Evolutionary conservation across 2,888 invertebrate genomes (phyloP).

Genomic region (Amphipyra berbera): DNA sequence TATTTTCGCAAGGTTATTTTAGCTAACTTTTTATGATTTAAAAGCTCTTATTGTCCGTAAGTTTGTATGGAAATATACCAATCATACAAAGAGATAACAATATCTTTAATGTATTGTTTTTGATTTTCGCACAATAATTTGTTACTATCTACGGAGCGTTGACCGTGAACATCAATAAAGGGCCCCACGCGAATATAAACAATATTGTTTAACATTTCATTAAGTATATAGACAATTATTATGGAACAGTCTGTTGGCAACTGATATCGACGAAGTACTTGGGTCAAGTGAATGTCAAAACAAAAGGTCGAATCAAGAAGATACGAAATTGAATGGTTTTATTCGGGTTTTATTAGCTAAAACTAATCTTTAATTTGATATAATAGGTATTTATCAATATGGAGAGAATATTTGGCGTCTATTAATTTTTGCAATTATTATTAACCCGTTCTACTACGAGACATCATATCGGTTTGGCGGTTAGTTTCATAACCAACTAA

Average conservation of each 20-base stretch:
- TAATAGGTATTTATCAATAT: too few relatives aligned
- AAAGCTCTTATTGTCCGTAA: not conserved
- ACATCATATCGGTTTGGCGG: too few relatives aligned
- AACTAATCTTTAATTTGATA: too few relatives aligned
- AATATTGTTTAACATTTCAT: slow-evolving; percentile 63
- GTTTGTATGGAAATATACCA: slow-evolving; percentile 22
- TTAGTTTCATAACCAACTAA: too few relatives aligned
- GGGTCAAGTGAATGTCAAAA: slow-evolving; percentile 40
- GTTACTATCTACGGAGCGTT: slow-evolving; percentile 39
- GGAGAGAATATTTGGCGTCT: too few relatives aligned
- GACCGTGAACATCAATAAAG: slow-evolving; percentile 51
- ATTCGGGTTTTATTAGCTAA: not conserved
- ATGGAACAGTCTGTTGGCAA: slow-evolving; percentile 37
- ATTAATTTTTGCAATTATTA: too few relatives aligned
- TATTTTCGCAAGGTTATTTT: too few relatives aligned
- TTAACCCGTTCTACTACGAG: too few relatives aligned
- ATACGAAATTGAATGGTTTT: not conserved
- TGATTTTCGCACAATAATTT: slow-evolving; percentile 19
- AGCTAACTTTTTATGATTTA: too few relatives aligned
- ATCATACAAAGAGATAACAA: slow-evolving; percentile 6
- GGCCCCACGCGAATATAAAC: slow-evolving; percentile 60
- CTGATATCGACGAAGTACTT: slow-evolving; percentile 15
- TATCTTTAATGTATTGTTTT: slow-evolving; percentile 23
- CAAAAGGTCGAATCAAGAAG: slow-evolving; percentile 19
- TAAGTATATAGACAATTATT: slow-evolving; percentile 41